Conservation (phyloP, 1,140 invertebrate species). For the Zelostemma sp. region DNA sequence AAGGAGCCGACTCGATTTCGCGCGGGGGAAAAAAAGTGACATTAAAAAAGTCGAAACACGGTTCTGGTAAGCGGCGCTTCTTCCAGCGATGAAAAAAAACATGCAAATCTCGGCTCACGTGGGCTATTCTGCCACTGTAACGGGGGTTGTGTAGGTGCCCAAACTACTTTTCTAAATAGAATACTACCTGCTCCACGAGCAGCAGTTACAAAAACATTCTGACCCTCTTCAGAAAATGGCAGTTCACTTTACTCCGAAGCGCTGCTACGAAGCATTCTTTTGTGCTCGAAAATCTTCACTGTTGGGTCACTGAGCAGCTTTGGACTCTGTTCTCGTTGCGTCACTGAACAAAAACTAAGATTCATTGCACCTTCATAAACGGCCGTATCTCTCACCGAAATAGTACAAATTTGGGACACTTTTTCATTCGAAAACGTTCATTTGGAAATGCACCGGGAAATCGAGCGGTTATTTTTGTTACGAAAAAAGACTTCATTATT, state of each 20-base stretch:
- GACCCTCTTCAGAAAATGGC: constrained; percentile 55
- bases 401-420: neutral
- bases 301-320: constrained; percentile 32
- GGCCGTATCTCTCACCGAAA: too few species aligned
- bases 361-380: constrained; percentile 33
- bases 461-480: constrained; percentile 17
- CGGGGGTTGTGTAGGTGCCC: constrained; percentile 52
- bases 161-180: constrained; percentile 47
- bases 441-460: constrained; percentile 14
- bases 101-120: constrained; percentile 54
- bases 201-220: constrained; percentile 51
- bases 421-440: neutral
- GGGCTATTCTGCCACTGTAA: constrained; percentile 50
- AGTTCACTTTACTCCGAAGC: constrained; percentile 44
- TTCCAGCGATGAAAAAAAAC: constrained; percentile 34
- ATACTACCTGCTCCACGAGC: constrained; percentile 47
- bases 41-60: constrained; percentile 3
- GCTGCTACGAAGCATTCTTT: constrained; percentile 54
- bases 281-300: constrained; percentile 46
- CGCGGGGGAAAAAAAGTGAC: constrained; percentile 5
- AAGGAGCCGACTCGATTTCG: constrained; percentile 30
- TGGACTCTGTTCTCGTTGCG: too few species aligned
- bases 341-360: constrained; percentile 40
- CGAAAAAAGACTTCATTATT: constrained; percentile 23
- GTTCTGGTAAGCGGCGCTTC: neutral